phyloP scores from a whole-genome alignment of 2,888 invertebrate species.

The Ctena decussata region DNA sequence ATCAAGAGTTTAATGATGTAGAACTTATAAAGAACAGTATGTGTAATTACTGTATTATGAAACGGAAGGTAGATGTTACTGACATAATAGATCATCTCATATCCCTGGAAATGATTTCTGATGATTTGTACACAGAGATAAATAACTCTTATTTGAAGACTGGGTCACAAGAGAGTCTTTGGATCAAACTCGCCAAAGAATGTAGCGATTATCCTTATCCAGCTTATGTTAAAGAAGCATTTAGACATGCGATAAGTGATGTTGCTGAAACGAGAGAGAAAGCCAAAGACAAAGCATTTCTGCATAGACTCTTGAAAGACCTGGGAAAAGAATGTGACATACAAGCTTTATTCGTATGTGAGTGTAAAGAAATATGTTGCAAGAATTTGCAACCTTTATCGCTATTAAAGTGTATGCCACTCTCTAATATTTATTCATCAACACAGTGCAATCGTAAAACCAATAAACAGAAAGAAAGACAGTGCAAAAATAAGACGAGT shows the following conservation, averaged over 20 bases:
- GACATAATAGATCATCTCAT: constrained; percentile 34
- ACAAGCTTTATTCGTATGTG: constrained; percentile 24
- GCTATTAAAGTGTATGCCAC: constrained; percentile 35
- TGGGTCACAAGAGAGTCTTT: constrained; percentile 40
- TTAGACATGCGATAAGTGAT: constrained; percentile 32
- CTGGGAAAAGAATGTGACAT: neutral
- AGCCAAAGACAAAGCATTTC: neutral
- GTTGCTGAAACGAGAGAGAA: neutral
- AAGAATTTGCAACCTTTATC: constrained; percentile 46
- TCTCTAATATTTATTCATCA: constrained; percentile 20
- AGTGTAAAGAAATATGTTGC: constrained; percentile 42
- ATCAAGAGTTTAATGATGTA: constrained; percentile 47
- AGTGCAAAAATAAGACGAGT: neutral
- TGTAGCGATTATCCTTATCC: neutral
- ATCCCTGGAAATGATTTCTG: constrained; percentile 44
- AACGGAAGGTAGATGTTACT: neutral
- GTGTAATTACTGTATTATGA: constrained; percentile 41
- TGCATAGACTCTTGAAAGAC: constrained; percentile 10
- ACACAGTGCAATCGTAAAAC: neutral
- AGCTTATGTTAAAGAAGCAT: constrained; percentile 10
- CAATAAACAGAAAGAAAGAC: neutral
- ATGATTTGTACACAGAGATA: constrained; percentile 6
- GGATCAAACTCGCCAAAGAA: constrained; percentile 29
- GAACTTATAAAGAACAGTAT: constrained; percentile 26
- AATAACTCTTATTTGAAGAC: neutral